Conservation (phyloP, 2,113 vertebrate genomes). For the Holacanthus passer region DNA sequence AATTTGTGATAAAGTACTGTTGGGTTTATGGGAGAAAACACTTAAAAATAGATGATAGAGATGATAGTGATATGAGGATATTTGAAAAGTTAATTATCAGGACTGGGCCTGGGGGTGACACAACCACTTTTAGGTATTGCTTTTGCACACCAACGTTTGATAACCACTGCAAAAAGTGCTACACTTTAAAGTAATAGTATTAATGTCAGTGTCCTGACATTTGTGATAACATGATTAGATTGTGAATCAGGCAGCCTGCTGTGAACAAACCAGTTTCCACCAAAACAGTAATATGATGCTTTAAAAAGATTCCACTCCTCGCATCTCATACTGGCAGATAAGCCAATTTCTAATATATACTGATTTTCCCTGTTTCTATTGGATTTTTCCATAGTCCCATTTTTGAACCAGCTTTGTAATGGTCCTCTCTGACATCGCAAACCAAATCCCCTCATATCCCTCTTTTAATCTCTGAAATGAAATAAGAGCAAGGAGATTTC, state of each 20-base stretch:
- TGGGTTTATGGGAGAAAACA: background rate
- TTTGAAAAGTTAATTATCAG: background rate
- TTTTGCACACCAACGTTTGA: background rate
- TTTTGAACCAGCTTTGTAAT: slow-evolving; percentile 77
- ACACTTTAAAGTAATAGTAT: background rate
- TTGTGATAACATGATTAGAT: background rate
- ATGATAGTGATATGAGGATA: background rate
- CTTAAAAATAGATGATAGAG: background rate
- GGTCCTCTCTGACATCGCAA: slow-evolving; percentile 70
- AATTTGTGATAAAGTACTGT: slow-evolving; percentile 2
- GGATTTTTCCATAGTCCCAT: slow-evolving; percentile 72
- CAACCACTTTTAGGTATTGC: background rate
- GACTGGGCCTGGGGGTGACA: background rate
- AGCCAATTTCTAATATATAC: slow-evolving; percentile 69
- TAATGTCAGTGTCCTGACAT: background rate
- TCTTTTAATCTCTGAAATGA: slow-evolving; percentile 84
- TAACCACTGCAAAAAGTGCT: background rate
- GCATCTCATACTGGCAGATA: slow-evolving; percentile 32
- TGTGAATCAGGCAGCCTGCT: background rate
- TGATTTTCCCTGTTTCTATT: slow-evolving; percentile 52
- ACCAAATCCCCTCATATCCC: slow-evolving; percentile 81
- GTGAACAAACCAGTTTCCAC: background rate
- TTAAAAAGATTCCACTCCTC: background rate
- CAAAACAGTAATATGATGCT: no score
- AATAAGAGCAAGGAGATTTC: slow-evolving; percentile 84